A percentile compares a stretch with the other conserved stretches of the same genome.
Evolutionary conservation across 1,140 invertebrate species (phyloP).

Genomic region (Pseudomyrmex gracilis): DNA sequence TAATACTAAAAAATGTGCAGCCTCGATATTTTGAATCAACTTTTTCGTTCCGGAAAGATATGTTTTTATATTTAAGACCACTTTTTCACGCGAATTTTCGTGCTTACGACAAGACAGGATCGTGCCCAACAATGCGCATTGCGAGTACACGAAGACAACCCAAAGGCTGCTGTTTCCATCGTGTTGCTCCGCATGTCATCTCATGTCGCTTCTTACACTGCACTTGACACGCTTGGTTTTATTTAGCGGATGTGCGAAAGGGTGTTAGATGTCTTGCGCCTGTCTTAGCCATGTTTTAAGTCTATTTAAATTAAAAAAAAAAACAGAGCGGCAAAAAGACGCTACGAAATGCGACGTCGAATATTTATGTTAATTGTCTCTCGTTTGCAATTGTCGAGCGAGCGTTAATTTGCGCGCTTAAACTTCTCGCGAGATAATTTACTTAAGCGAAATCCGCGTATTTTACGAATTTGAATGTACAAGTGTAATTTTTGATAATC

Average conservation of each 20-base stretch:
- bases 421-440: neutral
- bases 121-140: constrained; percentile 41
- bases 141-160: constrained; percentile 12
- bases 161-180: constrained; percentile 43
- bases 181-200: constrained; percentile 25
- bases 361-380: constrained; percentile 60
- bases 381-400: constrained; percentile 1
- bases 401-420: neutral
- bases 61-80: neutral
- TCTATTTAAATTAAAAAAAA: constrained; percentile 60
- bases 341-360: constrained; percentile 27
- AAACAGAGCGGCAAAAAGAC: constrained; percentile 26
- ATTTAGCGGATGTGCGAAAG: constrained; percentile 41
- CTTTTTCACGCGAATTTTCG: constrained; percentile 28
- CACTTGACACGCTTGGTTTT: constrained; percentile 52
- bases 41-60: neutral
- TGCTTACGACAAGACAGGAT: constrained; percentile 20
- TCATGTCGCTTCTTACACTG: constrained; percentile 38
- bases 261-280: constrained; percentile 17
- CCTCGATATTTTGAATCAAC: neutral
- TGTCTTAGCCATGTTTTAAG: constrained; percentile 46
- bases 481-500: neutral
- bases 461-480: neutral
- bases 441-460: neutral
- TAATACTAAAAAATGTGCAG: neutral